These are phyloP conservation scores for Caenorhabditis wallacei DNA, from an alignment of 2,888 invertebrate species.

Conservation along the genomic window DNA sequence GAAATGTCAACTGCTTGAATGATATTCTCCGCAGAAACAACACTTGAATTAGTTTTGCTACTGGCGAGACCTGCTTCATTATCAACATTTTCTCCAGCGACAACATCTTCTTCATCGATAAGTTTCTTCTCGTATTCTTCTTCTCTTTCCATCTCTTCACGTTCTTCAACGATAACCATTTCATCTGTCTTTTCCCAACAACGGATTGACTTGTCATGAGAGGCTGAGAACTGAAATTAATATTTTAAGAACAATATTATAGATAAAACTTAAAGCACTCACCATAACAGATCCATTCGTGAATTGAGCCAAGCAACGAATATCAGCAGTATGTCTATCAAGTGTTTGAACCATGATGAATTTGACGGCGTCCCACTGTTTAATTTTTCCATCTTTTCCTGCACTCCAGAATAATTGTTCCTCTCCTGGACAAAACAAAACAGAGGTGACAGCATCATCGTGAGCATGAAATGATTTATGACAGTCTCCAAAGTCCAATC, in stretches of 20 bases:
- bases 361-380: constrained; percentile 97
- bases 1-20: constrained; percentile 92
- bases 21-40: constrained; percentile 89
- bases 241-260: too few relatives aligned
- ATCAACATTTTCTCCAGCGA: constrained; percentile 85
- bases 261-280: too few relatives aligned
- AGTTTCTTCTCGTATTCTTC: constrained; percentile 85
- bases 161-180: constrained; percentile 93
- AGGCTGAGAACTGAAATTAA: constrained; percentile 86
- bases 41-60: constrained; percentile 89
- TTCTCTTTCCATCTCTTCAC: constrained; percentile 87
- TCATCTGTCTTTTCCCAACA: constrained; percentile 92
- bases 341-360: constrained; percentile 93
- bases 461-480: constrained; percentile 96
- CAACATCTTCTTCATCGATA: constrained; percentile 84
- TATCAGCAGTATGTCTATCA: constrained; percentile 85
- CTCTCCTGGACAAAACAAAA: constrained; percentile 92
- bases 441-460: constrained; percentile 91
- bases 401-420: constrained; percentile 93
- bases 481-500: constrained; percentile 98
- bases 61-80: constrained; percentile 89
- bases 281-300: constrained; percentile 77
- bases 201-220: constrained; percentile 92
- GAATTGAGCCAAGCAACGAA: constrained; percentile 76
- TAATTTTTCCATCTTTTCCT: constrained; percentile 94